These are phyloP conservation scores for Thymelicus sylvestris DNA, from an alignment of 2,888 invertebrate genomes.

Conservation along the genomic window DNA sequence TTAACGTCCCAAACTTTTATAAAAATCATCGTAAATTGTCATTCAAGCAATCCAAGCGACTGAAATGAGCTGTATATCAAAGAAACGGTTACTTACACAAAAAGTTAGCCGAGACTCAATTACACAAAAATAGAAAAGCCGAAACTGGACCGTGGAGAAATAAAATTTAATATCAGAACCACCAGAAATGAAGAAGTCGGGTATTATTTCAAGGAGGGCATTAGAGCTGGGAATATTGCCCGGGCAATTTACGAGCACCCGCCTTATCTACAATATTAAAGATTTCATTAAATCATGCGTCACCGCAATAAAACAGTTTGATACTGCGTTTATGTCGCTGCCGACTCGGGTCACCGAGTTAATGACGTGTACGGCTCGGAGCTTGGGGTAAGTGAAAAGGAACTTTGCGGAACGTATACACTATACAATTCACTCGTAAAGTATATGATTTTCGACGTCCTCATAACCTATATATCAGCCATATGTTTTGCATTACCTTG, in stretches of 20 bases:
- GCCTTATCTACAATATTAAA: constrained; percentile 81
- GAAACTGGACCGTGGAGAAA: constrained; percentile 39
- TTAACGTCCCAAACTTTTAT: background rate
- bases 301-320: constrained; percentile 82
- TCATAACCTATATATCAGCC: no score
- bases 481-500: no score
- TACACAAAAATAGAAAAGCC: constrained; percentile 22
- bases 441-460: no score
- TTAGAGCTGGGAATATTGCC: constrained; percentile 59
- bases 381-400: constrained; percentile 29
- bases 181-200: constrained; percentile 53
- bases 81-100: constrained; percentile 6
- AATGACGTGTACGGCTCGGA: constrained; percentile 75
- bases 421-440: constrained; percentile 45
- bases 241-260: constrained; percentile 67
- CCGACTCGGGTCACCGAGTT: constrained; percentile 74
- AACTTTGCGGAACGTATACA: constrained; percentile 14
- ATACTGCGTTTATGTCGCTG: constrained; percentile 73
- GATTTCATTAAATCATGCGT: constrained; percentile 83
- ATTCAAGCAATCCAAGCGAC: constrained; percentile 2
- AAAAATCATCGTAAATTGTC: background rate
- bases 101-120: constrained; percentile 24
- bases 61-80: constrained; percentile 1
- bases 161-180: constrained; percentile 50
- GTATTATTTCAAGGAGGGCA: constrained; percentile 57